Conservation (phyloP, 2,888 invertebrate genomes). For the Dynastes hyllus region DNA sequence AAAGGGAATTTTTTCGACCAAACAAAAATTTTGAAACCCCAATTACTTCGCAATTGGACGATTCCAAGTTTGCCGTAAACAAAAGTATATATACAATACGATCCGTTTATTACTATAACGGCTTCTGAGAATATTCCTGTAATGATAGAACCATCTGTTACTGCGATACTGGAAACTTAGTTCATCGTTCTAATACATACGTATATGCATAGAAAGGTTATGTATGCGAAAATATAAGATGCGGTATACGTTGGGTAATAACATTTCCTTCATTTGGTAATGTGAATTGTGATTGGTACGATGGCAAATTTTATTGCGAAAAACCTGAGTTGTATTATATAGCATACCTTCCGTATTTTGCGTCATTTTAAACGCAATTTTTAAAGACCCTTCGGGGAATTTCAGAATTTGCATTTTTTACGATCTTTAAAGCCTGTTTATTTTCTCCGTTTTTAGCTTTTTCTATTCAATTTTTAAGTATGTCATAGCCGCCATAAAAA, state of each 20-base stretch:
- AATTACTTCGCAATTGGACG: constrained; percentile 15
- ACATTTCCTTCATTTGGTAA: background rate
- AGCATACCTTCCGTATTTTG: background rate
- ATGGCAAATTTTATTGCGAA: background rate
- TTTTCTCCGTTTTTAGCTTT: constrained; percentile 31
- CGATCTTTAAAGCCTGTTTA: background rate
- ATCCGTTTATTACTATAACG: constrained; percentile 27
- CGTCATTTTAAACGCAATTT: constrained; percentile 10
- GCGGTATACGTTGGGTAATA: background rate
- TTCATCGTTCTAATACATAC: too few species aligned
- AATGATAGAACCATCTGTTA: constrained; percentile 6
- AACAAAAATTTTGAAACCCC: too few species aligned
- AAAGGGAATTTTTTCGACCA: constrained; percentile 23
- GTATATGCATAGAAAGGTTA: too few species aligned
- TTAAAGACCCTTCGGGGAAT: constrained; percentile 17
- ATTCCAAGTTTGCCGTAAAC: constrained; percentile 7
- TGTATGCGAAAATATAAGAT: background rate
- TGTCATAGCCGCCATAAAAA: constrained; percentile 19
- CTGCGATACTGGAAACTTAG: background rate
- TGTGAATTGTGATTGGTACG: background rate
- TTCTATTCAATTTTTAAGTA: background rate
- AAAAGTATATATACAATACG: constrained; percentile 18
- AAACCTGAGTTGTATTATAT: background rate
- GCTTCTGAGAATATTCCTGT: constrained; percentile 15
- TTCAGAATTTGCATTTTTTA: background rate